Base-by-base conservation (phyloP, 2,797 vertebrate genomes). In the Rhabdomys pumilio region DNA sequence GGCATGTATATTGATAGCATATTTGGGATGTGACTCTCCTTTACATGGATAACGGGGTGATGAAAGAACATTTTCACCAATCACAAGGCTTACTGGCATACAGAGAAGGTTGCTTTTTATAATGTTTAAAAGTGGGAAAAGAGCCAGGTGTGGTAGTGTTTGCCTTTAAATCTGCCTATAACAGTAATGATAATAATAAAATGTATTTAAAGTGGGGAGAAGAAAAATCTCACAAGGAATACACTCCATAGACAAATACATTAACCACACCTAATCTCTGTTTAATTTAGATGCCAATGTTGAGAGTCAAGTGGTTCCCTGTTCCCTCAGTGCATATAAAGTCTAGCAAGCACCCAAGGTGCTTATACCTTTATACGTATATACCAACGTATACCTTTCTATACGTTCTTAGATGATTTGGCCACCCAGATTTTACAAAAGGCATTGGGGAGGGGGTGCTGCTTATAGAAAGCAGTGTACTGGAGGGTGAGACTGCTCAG, bases 211-310 rank as follows among this genome's bases (percentile, higher is more conserved):
- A 79, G 29, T 17, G 31, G 44, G 17, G 83, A 85, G 61, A 67
- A 93, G 20, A 20, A 72, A 91, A 94, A 88, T 67, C 76, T 47
- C 69, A 88, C 38, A 50, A 61, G 59, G n/a, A 67, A 77, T 87
- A 87, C 0, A 67, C 34, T 82, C 34, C 6, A 53, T 31, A 77
- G 83, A 69, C n/a, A 38, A 6, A 17, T 76, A 84, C 31, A 38
- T 53, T 57, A 89, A 63, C 84, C 44, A 50, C n/a, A 34, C 5
- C 22, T 44, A 91, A 29, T 83, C 77, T 47, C 19, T 50, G 11
- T 77, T 94, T 69, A 63, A 69, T 44, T 88, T 84, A 44, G 29
- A 84, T 19, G 47, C 92, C 12, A 67, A n/a, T 55, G 79, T 65
- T 34, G 24, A 84, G 91, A 31, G 84, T 61, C 61, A 55, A 47